Evolutionary conservation across 2,113 vertebrate species (phyloP).

Genomic region (Hippolais icterina): DNA sequence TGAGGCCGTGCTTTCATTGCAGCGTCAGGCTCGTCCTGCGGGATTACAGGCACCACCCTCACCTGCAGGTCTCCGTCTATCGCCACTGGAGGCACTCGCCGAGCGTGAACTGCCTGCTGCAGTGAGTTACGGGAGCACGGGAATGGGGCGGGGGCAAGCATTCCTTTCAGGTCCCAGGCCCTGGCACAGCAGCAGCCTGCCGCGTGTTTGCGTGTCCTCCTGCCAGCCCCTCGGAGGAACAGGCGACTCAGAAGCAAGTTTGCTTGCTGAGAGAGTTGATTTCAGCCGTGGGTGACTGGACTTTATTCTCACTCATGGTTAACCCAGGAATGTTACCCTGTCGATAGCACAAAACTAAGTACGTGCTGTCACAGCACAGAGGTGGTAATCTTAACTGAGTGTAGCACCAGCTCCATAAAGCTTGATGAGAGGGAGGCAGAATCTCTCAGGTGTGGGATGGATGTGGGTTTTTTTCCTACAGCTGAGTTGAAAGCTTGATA

Average conservation of each 20-base stretch:
- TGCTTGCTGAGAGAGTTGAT: background rate
- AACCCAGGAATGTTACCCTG: background rate
- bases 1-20: background rate
- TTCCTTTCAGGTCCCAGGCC: background rate
- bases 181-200: background rate
- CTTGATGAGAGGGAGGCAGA: background rate
- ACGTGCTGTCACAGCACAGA: background rate
- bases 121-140: constrained; percentile 27
- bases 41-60: constrained; percentile 60
- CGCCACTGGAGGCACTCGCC: constrained; percentile 74
- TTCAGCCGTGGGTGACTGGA: background rate
- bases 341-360: background rate
- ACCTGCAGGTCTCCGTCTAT: constrained; percentile 64
- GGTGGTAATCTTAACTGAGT: background rate
- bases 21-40: constrained; percentile 52
- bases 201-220: background rate
- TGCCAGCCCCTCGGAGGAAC: background rate
- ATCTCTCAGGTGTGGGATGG: background rate
- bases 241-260: background rate
- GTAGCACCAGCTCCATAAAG: background rate
- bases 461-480: background rate
- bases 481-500: background rate
- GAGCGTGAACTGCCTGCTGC: constrained; percentile 55
- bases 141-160: background rate
- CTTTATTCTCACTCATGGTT: background rate